These are phyloP conservation scores for Nothura maculosa DNA, from an alignment of 2,797 vertebrate genomes.

Conservation along the genomic window DNA sequence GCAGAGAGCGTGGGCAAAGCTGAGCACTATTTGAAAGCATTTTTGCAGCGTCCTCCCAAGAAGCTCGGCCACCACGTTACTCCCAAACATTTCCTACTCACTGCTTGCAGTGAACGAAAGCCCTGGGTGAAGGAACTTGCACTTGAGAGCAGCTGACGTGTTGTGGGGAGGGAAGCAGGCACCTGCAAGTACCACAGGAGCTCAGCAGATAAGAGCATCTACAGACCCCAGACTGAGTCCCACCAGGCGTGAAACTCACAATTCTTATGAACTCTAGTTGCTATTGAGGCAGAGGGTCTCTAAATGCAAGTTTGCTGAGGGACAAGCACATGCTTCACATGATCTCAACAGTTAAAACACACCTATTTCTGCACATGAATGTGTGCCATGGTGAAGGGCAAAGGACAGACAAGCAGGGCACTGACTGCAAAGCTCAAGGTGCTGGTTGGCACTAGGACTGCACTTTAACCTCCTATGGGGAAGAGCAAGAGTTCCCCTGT, in stretches of 20 bases:
- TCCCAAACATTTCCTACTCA: neutral
- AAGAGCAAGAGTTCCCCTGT: neutral
- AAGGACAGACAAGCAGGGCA: neutral
- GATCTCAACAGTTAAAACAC: neutral
- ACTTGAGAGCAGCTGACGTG: neutral
- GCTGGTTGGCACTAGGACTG: neutral
- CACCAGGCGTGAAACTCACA: neutral
- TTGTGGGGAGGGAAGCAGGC: neutral
- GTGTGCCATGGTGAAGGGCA: neutral
- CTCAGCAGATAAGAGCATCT: neutral
- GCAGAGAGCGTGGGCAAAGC: neutral
- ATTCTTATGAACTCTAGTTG: neutral
- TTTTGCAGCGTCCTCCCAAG: neutral
- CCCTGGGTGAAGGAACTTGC: neutral
- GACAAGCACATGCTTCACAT: neutral
- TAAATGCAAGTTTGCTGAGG: too few relatives aligned
- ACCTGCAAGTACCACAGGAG: neutral
- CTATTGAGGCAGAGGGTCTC: neutral
- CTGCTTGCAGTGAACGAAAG: fast-evolving
- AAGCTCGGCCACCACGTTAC: neutral
- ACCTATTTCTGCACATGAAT: neutral
- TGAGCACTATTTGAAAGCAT: neutral
- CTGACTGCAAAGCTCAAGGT: neutral
- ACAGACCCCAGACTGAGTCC: neutral
- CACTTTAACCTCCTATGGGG: neutral